These are phyloP conservation scores for Poicephalus meyeri DNA, from an alignment of 2,113 vertebrate species.

Conservation along the genomic window DNA sequence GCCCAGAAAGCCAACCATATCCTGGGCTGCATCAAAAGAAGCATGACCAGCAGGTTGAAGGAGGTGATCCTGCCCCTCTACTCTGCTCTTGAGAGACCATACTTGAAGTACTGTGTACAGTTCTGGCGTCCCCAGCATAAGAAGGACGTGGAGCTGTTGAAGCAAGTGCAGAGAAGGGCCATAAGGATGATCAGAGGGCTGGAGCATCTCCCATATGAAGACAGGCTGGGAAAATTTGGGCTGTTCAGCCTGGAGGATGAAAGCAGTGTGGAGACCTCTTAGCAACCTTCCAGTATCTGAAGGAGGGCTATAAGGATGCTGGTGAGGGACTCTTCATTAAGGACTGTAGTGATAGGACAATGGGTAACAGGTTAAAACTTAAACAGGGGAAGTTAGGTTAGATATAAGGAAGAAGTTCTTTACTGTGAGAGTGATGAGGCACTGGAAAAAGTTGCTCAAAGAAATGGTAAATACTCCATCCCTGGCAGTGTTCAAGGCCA, in stretches of 20 bases:
- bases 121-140: background rate
- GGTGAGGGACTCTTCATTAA: background rate
- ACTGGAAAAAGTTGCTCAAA: background rate
- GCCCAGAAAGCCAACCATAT: background rate
- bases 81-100: background rate
- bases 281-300: background rate
- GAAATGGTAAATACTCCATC: background rate
- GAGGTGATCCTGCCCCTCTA: background rate
- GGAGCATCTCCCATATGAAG: too few relatives aligned
- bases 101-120: background rate
- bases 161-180: too few relatives aligned
- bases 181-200: too few relatives aligned
- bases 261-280: background rate
- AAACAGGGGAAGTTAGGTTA: background rate
- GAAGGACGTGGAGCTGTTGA: too few relatives aligned
- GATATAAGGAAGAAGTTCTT: background rate
- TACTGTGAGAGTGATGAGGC: background rate
- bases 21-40: background rate
- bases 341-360: background rate
- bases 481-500: background rate
- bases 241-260: too few relatives aligned
- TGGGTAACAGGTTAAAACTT: background rate
- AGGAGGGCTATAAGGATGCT: background rate
- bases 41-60: background rate
- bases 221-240: too few relatives aligned